Evolutionary conservation across 2,797 vertebrate species (phyloP).

Genomic region (Megalops cyprinoides): DNA sequence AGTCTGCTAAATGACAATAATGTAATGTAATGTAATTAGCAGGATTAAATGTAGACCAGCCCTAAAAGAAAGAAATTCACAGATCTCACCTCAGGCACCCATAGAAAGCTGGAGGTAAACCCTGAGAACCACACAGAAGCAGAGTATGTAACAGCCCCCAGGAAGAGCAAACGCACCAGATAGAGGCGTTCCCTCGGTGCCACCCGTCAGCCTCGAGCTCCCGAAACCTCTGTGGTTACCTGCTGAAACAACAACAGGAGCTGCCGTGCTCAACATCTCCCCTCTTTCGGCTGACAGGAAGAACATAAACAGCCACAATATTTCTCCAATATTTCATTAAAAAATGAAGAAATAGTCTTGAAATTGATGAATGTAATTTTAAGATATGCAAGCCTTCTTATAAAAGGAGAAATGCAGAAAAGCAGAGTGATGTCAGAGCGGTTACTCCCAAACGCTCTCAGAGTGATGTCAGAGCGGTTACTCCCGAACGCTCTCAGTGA

Average conservation of each 20-base stretch:
- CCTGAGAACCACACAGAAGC: neutral
- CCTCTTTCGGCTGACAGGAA: no score
- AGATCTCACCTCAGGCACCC: neutral
- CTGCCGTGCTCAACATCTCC: neutral
- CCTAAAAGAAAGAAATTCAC: neutral
- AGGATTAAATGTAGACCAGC: neutral
- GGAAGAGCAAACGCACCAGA: constrained; percentile 65
- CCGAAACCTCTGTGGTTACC: constrained; percentile 59
- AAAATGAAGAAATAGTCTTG: neutral
- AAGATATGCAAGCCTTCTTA: neutral
- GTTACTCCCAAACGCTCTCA: neutral
- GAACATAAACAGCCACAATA: neutral
- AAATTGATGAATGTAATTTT: neutral
- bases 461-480: no score
- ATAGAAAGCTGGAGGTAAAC: neutral
- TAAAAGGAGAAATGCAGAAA: no score
- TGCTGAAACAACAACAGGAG: constrained; percentile 37
- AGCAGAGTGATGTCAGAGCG: no score
- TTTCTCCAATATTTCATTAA: neutral
- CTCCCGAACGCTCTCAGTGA: no score
- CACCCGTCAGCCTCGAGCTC: constrained; percentile 64
- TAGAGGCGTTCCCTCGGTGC: constrained; percentile 71
- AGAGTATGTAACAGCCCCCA: neutral
- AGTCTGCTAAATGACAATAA: no score
- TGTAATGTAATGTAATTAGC: no score